These are phyloP conservation scores for Alexandromys fortis DNA, from an alignment of 2,113 vertebrate genomes.

Conservation along the genomic window DNA sequence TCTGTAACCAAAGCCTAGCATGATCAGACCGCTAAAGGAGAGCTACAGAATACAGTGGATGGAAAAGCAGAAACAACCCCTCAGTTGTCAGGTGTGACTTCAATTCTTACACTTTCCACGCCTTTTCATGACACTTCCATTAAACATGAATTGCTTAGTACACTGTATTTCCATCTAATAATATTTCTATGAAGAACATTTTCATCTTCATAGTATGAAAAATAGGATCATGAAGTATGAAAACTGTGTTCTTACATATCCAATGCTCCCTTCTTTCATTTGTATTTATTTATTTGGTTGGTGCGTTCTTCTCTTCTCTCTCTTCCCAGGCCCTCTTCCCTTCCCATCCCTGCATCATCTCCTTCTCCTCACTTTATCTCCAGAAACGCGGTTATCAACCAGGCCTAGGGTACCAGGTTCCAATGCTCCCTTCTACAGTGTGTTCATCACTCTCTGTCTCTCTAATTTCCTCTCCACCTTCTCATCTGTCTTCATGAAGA, in stretches of 20 bases:
- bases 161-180: not conserved
- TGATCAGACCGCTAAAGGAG: not conserved
- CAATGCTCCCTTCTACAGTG: not conserved
- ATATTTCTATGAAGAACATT: slow-evolving; percentile 23
- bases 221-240: not conserved
- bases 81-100: not conserved
- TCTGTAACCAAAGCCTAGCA: not conserved
- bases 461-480: slow-evolving; percentile 31
- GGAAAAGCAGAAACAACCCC: not conserved
- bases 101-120: not conserved
- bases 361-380: not conserved
- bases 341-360: too few species aligned
- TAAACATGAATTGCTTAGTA: not conserved
- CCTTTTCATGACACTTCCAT: not conserved
- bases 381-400: not conserved
- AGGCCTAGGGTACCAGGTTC: not conserved
- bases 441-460: not conserved
- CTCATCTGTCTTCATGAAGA: slow-evolving; percentile 41
- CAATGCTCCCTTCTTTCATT: not conserved
- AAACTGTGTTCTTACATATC: not conserved
- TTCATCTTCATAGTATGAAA: not conserved
- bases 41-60: not conserved
- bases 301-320: not conserved
- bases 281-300: not conserved
- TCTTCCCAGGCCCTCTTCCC: not conserved